phyloP scores from a whole-genome alignment of 2,797 vertebrate species.

The Propithecus perrieri region DNA sequence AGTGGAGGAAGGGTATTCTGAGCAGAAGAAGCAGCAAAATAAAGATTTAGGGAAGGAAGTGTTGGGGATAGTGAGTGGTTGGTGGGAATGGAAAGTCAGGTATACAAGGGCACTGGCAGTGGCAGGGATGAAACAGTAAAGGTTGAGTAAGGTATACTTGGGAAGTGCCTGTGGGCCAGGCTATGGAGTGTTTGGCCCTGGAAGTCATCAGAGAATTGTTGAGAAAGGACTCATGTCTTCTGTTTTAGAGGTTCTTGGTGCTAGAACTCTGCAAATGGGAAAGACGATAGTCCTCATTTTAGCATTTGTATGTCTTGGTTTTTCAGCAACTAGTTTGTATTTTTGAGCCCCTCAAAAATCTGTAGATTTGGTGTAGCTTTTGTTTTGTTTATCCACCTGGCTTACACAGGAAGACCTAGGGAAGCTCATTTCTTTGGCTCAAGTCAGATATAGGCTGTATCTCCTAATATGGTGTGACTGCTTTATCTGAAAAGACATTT shows the following conservation, averaged over 20 bases:
- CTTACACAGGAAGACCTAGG: neutral
- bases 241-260: neutral
- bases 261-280: neutral
- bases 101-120: too few species aligned
- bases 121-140: neutral
- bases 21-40: neutral
- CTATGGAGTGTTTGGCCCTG: neutral
- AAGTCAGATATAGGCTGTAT: neutral
- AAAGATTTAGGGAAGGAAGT: neutral
- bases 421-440: neutral
- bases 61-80: neutral
- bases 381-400: neutral
- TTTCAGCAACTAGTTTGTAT: neutral
- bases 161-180: neutral
- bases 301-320: neutral
- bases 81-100: neutral
- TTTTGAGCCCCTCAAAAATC: neutral
- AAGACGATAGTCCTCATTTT: neutral
- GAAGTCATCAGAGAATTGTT: neutral
- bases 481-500: neutral
- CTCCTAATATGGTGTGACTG: neutral
- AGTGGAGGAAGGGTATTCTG: neutral
- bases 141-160: fast-evolving
- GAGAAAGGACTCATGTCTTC: neutral
- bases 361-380: neutral